Evolutionary conservation across 2,797 vertebrate genomes (phyloP).

Genomic region (Epinephelus coioides): DNA sequence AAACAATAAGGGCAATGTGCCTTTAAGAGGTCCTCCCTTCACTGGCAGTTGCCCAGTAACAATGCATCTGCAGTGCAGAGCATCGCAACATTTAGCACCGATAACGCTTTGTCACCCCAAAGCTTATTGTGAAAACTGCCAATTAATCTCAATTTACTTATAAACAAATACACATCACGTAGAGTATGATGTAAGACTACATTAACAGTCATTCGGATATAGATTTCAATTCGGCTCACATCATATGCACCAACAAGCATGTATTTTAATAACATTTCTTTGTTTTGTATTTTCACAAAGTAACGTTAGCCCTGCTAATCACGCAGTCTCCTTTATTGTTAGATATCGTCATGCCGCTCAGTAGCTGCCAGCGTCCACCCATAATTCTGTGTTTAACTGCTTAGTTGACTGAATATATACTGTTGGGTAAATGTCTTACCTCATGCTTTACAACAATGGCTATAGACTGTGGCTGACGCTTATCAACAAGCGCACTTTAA

Average conservation of each 20-base stretch:
- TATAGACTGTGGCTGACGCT: too few species aligned
- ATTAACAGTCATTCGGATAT: not conserved
- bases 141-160: not conserved
- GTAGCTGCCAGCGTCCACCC: not conserved
- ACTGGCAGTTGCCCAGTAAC: conserved; percentile 73
- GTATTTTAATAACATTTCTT: not conserved
- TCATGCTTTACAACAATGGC: not conserved
- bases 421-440: not conserved
- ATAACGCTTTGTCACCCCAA: conserved; percentile 21
- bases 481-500: not conserved
- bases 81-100: conserved; percentile 52
- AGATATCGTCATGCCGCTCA: not conserved
- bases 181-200: not conserved
- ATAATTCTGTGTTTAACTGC: not conserved
- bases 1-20: conserved; percentile 37
- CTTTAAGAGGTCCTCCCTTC: conserved; percentile 79
- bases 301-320: not conserved
- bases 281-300: not conserved
- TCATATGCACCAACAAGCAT: not conserved
- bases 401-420: too few species aligned
- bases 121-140: not conserved
- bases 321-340: not conserved
- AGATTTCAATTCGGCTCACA: not conserved
- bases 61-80: conserved; percentile 84
- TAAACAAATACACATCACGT: not conserved